Base-by-base conservation (phyloP, 2,888 invertebrate genomes). In the Urechis unicinctus region DNA sequence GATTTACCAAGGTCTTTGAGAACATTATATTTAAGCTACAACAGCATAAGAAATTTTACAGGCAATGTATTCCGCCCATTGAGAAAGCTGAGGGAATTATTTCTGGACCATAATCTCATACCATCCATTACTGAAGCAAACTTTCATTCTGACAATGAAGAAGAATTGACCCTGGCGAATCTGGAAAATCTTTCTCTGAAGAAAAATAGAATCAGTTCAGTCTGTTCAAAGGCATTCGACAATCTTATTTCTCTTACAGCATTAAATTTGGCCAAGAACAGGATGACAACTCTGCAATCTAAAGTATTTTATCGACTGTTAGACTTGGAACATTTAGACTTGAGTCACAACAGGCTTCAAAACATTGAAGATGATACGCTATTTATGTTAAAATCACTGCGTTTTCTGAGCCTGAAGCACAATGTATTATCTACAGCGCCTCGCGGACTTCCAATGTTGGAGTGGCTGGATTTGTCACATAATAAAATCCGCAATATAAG, bases 381-480 rank as follows among this genome's bases (percentile, higher is more conserved):
- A 28, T n/a, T 26, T 3, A 3, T n/a, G 2, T 17, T 59, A 9
- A 0, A 9, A 17, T 21, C 30, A 22, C 46, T 61, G 21, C 49
- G 48, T 29, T 49, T 25, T 31, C 47, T 61, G n/a, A 36, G 53
- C 26, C 46, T 61, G 17, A 45, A 43, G 26, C 13, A 42, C 13
- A 61, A 61, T 36, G 2, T 17, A n/a, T 24, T 61, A 25, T 6
- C n/a, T 29, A 26, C 24, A 6, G 5, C 59, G 13, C 61, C 61
- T 2, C 22, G 9, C 2, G 44, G 26, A 28, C 21, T 61, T 4
- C 61, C 61, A 9, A 53, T 59, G 43, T 29, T 61, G 3, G 58
- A 56, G 22, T 61, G 61, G 61, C 44, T 59, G 3, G 61, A 61
- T 28, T 26, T 57, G 2, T 61, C 61, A 3, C 26, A 52, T n/a